Percentiles rank a stretch among this genome's conserved stretches.
These are phyloP conservation scores for Syngnathus scovelli DNA, from an alignment of 2,113 vertebrate genomes.

Conservation along the genomic window DNA sequence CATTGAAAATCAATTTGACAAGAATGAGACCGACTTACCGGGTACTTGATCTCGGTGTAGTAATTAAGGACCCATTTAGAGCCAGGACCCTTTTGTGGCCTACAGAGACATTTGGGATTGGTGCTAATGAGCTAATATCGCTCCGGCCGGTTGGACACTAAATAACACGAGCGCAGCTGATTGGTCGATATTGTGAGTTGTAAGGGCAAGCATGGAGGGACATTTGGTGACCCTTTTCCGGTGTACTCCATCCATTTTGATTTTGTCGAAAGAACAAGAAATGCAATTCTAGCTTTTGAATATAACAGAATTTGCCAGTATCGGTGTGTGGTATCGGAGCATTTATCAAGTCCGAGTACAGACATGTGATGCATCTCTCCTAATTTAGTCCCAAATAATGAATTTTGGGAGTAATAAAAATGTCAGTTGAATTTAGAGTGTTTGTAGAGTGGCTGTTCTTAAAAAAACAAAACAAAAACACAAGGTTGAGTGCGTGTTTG, in stretches of 20 bases:
- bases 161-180: conserved; percentile 63
- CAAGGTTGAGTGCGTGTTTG: not conserved
- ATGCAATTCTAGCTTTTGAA: too few species aligned
- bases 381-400: not conserved
- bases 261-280: too few species aligned
- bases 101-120: conserved; percentile 51
- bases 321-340: too few species aligned
- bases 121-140: conserved; percentile 67
- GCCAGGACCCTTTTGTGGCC: conserved; percentile 53
- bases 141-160: conserved; percentile 49
- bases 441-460: not conserved
- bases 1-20: conserved; percentile 49
- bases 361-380: not conserved
- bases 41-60: conserved; percentile 66
- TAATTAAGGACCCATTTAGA: conserved; percentile 71
- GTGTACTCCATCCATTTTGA: not conserved
- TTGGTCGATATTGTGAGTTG: conserved; percentile 60
- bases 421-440: not conserved
- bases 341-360: not conserved
- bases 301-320: too few species aligned
- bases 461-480: not conserved
- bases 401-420: not conserved
- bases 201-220: conserved; percentile 27
- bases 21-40: conserved; percentile 51
- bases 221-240: conserved; percentile 23